Conservation (phyloP, 1,140 invertebrate genomes). For the Goniozus legneri region DNA sequence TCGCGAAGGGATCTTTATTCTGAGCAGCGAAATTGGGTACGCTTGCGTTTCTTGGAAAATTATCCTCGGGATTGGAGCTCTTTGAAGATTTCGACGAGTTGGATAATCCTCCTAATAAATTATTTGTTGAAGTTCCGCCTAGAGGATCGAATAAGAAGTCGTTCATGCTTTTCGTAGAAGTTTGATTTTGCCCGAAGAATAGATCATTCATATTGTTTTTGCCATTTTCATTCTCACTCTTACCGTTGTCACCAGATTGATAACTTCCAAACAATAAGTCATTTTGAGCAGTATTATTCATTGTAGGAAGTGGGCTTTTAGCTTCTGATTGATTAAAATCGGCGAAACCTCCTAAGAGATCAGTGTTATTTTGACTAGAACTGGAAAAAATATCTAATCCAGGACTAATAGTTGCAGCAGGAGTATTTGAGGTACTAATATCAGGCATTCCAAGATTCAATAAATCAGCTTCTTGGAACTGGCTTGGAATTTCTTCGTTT, state of each 20-base stretch:
- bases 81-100: constrained; percentile 24
- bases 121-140: constrained; percentile 23
- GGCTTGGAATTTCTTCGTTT: constrained; percentile 11
- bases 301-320: constrained; percentile 24
- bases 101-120: constrained; percentile 37
- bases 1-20: constrained; percentile 57
- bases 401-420: constrained; percentile 17
- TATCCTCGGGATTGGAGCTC: constrained; percentile 36
- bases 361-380: constrained; percentile 42
- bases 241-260: constrained; percentile 7
- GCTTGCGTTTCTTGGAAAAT: constrained; percentile 58
- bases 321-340: constrained; percentile 32
- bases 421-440: constrained; percentile 17
- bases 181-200: constrained; percentile 29
- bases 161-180: constrained; percentile 13
- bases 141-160: constrained; percentile 45
- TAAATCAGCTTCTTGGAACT: constrained; percentile 48
- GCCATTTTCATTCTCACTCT: constrained; percentile 10
- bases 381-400: constrained; percentile 43
- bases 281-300: constrained; percentile 25
- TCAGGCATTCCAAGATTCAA: constrained; percentile 45
- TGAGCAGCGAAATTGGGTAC: constrained; percentile 59
- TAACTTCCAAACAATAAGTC: constrained; percentile 34
- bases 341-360: constrained; percentile 62
- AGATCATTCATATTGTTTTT: constrained; percentile 31